Evolutionary conservation across 2,113 vertebrate genomes (phyloP).

Genomic region (Coryphaenoides rupestris): DNA sequence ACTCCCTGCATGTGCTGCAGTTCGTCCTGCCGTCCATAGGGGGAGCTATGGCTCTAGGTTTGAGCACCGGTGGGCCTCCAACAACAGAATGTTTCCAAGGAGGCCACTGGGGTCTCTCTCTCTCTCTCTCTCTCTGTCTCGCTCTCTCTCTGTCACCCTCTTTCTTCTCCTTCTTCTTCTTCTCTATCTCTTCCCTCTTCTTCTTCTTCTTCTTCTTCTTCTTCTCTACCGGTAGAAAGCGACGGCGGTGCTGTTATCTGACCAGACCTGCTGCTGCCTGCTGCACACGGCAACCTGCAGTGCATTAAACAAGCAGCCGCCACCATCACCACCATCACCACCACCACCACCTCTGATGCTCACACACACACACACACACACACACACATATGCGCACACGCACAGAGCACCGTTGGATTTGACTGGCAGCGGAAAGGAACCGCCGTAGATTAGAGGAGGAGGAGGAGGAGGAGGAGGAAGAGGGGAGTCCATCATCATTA

Average conservation of each 20-base stretch:
- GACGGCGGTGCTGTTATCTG: slow-evolving; percentile 70
- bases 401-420: slow-evolving; percentile 18
- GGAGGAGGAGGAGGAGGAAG: too few relatives aligned
- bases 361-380: slow-evolving; percentile 29
- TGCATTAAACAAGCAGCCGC: slow-evolving; percentile 70
- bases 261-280: slow-evolving; percentile 74
- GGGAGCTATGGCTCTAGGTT: slow-evolving; percentile 65
- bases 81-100: slow-evolving; percentile 65
- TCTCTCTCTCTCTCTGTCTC: slow-evolving; percentile 25
- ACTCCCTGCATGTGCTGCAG: neutral
- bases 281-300: slow-evolving; percentile 73
- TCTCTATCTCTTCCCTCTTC: neutral
- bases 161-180: neutral
- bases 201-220: slow-evolving; percentile 32
- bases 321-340: slow-evolving; percentile 14
- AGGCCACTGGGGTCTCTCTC: slow-evolving; percentile 55
- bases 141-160: neutral
- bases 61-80: slow-evolving; percentile 55
- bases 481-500: neutral
- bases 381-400: slow-evolving; percentile 17
- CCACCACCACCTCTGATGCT: slow-evolving; percentile 26
- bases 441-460: too few relatives aligned
- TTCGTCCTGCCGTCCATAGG: slow-evolving; percentile 50
- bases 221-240: slow-evolving; percentile 55
- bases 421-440: slow-evolving; percentile 40